phyloP scores from a whole-genome alignment of 1,140 invertebrate species.

The Glossosoma conforme region DNA sequence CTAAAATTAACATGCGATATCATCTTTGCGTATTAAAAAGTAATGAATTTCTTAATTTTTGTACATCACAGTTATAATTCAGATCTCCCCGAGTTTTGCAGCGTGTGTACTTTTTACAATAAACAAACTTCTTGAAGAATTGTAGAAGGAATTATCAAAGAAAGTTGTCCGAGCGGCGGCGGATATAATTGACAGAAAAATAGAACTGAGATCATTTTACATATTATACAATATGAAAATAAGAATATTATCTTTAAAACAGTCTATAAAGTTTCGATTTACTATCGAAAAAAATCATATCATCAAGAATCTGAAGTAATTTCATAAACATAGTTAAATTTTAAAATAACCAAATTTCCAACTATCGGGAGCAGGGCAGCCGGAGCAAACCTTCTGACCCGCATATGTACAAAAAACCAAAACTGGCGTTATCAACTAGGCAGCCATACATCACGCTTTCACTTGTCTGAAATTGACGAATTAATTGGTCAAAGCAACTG shows the following conservation, averaged over 20 bases:
- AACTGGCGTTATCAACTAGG: too few species aligned
- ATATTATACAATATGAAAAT: constrained; percentile 26
- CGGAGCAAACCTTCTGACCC: not conserved
- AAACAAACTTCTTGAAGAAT: too few species aligned
- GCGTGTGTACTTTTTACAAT: constrained; percentile 12
- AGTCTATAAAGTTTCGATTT: constrained; percentile 16
- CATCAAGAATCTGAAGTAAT: not conserved
- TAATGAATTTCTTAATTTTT: constrained; percentile 29
- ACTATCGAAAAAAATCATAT: not conserved
- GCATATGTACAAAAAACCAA: constrained; percentile 3
- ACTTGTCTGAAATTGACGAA: too few species aligned
- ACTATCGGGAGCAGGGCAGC: constrained; percentile 6
- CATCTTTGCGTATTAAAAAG: constrained; percentile 22
- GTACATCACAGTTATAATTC: constrained; percentile 32
- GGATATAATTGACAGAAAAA: constrained; percentile 27
- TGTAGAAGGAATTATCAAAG: too few species aligned
- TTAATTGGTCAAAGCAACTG: too few species aligned
- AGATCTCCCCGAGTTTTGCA: constrained; percentile 30
- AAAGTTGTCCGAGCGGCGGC: too few species aligned
- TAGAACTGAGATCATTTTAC: constrained; percentile 29
- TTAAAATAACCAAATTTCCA: constrained; percentile 15
- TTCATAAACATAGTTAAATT: constrained; percentile 13
- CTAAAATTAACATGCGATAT: constrained; percentile 29
- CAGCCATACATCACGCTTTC: too few species aligned
- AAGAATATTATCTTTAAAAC: constrained; percentile 24